Evolutionary conservation across 2,888 invertebrate species (phyloP).

Genomic region (Allolobophora icterica): DNA sequence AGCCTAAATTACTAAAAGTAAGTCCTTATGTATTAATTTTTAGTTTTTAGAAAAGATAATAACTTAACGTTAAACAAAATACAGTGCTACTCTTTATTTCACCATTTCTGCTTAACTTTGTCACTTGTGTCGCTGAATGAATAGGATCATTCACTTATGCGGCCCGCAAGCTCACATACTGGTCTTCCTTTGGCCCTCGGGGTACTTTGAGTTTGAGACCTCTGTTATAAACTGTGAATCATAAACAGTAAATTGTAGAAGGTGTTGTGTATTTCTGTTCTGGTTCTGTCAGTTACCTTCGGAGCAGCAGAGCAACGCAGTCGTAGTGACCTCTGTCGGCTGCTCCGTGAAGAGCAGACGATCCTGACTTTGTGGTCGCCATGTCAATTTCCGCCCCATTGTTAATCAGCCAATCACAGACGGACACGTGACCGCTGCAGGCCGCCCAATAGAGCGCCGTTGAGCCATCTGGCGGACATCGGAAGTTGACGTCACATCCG

Average conservation of each 20-base stretch:
- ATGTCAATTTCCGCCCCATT: constrained; percentile 39
- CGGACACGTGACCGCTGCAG: constrained; percentile 38
- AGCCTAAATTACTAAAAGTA: too few species aligned
- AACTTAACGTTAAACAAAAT: too few species aligned
- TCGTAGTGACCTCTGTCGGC: constrained; percentile 41
- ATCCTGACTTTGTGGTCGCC: constrained; percentile 35
- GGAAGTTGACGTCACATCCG: constrained; percentile 22
- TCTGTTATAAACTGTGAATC: too few species aligned
- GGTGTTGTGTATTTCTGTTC: neutral
- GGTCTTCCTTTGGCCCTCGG: too few species aligned
- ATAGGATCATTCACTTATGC: too few species aligned
- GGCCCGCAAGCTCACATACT: too few species aligned
- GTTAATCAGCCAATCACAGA: constrained; percentile 41
- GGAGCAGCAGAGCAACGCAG: constrained; percentile 38
- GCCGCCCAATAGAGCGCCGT: constrained; percentile 44
- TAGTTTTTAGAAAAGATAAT: too few species aligned
- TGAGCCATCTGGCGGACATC: constrained; percentile 37
- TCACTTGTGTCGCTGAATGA: too few species aligned
- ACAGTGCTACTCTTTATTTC: too few species aligned
- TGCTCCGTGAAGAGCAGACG: constrained; percentile 43
- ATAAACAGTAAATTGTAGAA: neutral
- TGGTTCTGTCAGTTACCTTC: constrained; percentile 35
- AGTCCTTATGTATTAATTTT: too few species aligned
- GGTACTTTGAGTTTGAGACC: too few species aligned
- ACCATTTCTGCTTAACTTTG: too few species aligned